phyloP scores from a whole-genome alignment of 2,113 vertebrate genomes.

The Stictonetta naevosa region DNA sequence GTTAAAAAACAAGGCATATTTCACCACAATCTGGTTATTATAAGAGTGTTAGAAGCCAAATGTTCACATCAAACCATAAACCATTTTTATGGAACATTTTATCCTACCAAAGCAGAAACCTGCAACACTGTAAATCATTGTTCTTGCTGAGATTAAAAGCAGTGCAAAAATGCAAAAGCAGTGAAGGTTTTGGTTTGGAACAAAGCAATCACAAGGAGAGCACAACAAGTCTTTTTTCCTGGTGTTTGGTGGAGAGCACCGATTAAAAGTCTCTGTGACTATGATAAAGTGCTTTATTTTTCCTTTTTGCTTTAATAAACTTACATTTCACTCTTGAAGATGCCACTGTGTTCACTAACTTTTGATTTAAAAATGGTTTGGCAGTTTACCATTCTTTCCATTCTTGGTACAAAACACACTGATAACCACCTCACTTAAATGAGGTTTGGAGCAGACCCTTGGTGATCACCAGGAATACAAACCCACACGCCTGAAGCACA shows the following conservation, averaged over 20 bases:
- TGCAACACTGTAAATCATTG: conserved; percentile 33
- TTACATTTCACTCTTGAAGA: conserved; percentile 25
- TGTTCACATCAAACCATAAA: conserved; percentile 26
- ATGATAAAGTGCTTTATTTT: conserved; percentile 36
- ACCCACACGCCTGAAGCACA: neutral
- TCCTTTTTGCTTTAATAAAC: neutral
- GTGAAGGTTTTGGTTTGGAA: neutral
- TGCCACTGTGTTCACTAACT: neutral
- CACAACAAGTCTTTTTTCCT: conserved; percentile 29
- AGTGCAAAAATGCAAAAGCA: conserved; percentile 55
- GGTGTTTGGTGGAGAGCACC: neutral
- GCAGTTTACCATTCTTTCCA: neutral
- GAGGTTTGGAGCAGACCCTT: neutral
- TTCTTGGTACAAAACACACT: neutral
- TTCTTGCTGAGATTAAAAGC: conserved; percentile 50
- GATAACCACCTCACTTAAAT: neutral
- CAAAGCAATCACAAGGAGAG: conserved; percentile 43
- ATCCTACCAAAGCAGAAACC: conserved; percentile 35
- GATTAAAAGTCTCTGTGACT: conserved; percentile 10
- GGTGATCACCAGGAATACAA: neutral
- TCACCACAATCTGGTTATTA: conserved; percentile 2
- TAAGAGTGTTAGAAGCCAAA: neutral
- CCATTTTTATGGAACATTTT: conserved; percentile 53
- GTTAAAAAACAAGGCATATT: conserved; percentile 51
- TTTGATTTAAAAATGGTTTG: neutral